A percentile compares a stretch with the other conserved stretches of the same genome.
phyloP scores from a whole-genome alignment of 2,113 vertebrate species.

The Platysteira castanea region DNA sequence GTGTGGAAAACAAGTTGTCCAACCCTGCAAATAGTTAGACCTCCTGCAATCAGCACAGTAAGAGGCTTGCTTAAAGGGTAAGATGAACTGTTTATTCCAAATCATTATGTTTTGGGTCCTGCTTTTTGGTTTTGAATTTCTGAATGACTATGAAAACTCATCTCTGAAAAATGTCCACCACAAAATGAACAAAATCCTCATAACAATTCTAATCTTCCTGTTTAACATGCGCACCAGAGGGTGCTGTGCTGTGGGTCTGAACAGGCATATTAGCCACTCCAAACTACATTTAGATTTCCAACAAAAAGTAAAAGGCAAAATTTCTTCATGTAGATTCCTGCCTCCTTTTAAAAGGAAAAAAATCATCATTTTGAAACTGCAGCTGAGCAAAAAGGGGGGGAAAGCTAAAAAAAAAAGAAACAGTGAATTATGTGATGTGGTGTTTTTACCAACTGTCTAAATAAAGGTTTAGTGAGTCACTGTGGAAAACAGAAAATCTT shows the following conservation, averaged over 20 bases:
- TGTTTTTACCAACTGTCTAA: slow-evolving; percentile 81
- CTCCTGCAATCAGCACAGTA: background rate
- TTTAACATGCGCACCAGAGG: slow-evolving; percentile 62
- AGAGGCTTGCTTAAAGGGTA: background rate
- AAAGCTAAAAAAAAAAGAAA: slow-evolving; percentile 1
- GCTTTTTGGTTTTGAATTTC: slow-evolving; percentile 27
- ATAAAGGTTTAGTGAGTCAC: slow-evolving; percentile 81
- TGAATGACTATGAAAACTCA: slow-evolving; percentile 38
- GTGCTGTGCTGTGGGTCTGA: slow-evolving; percentile 58
- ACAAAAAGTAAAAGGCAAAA: slow-evolving; percentile 35
- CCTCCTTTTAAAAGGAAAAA: slow-evolving; percentile 53
- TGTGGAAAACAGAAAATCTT: slow-evolving; percentile 75
- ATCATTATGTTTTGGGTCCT: background rate
- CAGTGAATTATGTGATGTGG: slow-evolving; percentile 72
- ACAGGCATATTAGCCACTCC: background rate
- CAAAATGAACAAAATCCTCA: slow-evolving; percentile 24
- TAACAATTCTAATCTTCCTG: slow-evolving; percentile 20
- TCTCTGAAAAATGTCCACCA: slow-evolving; percentile 48
- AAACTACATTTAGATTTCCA: slow-evolving; percentile 26
- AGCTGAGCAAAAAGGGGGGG: background rate
- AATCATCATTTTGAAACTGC: slow-evolving; percentile 40
- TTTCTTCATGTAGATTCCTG: slow-evolving; percentile 39
- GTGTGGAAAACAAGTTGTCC: background rate
- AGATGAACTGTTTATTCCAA: slow-evolving; percentile 18
- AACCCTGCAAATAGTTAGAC: background rate